Percentiles rank a stretch among this genome's conserved stretches.
These are phyloP conservation scores for Resseliella maxima DNA, from an alignment of 2,888 invertebrate genomes.

Conservation along the genomic window DNA sequence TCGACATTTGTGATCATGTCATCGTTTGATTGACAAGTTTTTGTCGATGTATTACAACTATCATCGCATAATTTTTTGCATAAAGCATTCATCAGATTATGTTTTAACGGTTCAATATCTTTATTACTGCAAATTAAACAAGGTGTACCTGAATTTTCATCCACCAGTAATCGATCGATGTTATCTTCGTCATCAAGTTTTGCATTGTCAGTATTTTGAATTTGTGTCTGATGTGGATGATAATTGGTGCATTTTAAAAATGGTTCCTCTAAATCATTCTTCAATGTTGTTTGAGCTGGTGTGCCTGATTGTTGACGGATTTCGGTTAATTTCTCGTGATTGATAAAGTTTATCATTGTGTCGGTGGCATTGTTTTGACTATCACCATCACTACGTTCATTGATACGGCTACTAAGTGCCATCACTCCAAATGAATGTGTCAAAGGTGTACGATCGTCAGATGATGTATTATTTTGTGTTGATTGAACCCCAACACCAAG, in stretches of 20 bases:
- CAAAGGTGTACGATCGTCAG: constrained; percentile 57
- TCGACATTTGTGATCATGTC: not conserved
- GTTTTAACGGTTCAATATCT: not conserved
- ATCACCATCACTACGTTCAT: constrained; percentile 30
- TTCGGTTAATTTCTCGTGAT: not conserved
- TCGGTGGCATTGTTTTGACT: not conserved
- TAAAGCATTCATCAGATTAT: constrained; percentile 62
- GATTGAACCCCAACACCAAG: constrained; percentile 60
- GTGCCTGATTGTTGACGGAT: not conserved
- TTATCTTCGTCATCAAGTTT: constrained; percentile 60
- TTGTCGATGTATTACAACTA: constrained; percentile 61
- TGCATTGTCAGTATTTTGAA: not conserved
- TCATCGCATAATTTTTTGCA: constrained; percentile 64
- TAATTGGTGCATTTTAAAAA: constrained; percentile 30
- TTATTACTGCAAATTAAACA: constrained; percentile 63
- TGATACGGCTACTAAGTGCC: not conserved
- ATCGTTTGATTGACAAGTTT: constrained; percentile 42
- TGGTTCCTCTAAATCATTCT: not conserved
- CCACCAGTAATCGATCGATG: constrained; percentile 55
- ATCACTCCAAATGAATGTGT: not conserved
- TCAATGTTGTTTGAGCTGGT: not conserved
- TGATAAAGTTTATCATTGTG: not conserved
- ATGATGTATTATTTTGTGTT: constrained; percentile 60
- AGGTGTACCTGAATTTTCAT: constrained; percentile 59
- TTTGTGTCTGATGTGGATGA: not conserved